These are phyloP conservation scores for Ciconia maguari DNA, from an alignment of 2,113 vertebrate species.

Conservation along the genomic window DNA sequence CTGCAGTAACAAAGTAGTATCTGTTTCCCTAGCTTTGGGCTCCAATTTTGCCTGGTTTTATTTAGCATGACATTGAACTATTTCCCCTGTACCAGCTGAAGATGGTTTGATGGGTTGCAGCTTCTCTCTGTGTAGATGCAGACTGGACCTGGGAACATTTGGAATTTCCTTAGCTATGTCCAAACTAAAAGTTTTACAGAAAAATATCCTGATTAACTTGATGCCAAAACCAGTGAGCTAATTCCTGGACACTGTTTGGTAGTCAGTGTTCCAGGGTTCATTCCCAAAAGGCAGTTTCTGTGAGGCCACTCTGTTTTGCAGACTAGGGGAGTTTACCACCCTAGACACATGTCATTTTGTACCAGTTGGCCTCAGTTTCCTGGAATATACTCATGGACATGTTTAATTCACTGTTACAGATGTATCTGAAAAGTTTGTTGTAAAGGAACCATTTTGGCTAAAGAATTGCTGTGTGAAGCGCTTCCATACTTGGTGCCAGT, in stretches of 20 bases:
- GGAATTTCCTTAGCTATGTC: constrained; percentile 3
- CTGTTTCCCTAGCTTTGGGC: not conserved
- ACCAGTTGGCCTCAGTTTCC: not conserved
- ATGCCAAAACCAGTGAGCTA: constrained; percentile 56
- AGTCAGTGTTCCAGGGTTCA: constrained; percentile 16
- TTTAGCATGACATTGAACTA: not conserved
- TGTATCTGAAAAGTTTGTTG: not conserved
- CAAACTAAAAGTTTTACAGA: not conserved
- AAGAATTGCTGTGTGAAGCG: not conserved
- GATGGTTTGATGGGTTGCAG: not conserved
- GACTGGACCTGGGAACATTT: not conserved
- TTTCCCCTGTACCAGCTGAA: not conserved
- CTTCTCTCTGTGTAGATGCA: not conserved
- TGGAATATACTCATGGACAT: not conserved
- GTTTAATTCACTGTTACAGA: not conserved
- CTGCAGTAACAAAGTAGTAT: not conserved
- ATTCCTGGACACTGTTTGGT: constrained; percentile 41
- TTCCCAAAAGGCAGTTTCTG: constrained; percentile 31
- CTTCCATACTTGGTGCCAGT: not conserved
- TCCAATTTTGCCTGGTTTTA: not conserved
- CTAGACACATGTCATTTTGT: not conserved
- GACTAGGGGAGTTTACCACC: not conserved
- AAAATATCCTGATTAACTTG: constrained; percentile 38
- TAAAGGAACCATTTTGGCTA: not conserved
- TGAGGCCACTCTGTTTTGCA: constrained; percentile 31